A percentile compares a stretch with the other conserved stretches of the same genome.
Conservation (phyloP, 2,797 vertebrate genomes). For the Diceros bicornis region DNA sequence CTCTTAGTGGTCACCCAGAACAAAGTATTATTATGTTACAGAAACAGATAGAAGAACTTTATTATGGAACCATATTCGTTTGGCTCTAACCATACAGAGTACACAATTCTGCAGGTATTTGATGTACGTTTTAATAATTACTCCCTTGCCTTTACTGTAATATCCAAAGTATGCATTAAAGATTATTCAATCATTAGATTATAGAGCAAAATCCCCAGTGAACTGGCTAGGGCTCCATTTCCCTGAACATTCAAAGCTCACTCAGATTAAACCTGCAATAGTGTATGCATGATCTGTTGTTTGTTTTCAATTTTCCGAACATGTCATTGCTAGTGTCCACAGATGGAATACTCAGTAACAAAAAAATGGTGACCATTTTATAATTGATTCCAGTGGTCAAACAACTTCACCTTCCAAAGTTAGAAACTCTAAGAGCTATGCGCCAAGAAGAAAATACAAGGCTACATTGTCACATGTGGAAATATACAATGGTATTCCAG, state of each 20-base stretch:
- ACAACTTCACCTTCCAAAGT: conserved; percentile 54
- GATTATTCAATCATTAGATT: conserved; percentile 22
- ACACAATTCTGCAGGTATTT: conserved; percentile 81
- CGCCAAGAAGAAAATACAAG: conserved; percentile 49
- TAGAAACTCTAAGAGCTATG: neutral
- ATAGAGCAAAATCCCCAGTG: neutral
- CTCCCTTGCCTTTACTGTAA: conserved; percentile 71
- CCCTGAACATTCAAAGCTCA: neutral
- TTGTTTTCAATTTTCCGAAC: conserved; percentile 32
- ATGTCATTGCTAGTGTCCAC: neutral
- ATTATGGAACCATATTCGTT: conserved; percentile 85
- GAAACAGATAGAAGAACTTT: conserved; percentile 84
- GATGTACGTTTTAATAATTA: conserved; percentile 83
- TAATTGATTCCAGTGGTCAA: conserved; percentile 18
- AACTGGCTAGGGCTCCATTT: neutral
- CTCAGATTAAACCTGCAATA: neutral
- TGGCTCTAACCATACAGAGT: conserved; percentile 84
- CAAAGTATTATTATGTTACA: conserved; percentile 85
- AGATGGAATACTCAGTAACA: neutral
- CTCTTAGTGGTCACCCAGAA: conserved; percentile 81
- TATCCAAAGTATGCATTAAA: neutral
- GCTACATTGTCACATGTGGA: neutral
- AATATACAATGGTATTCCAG: conserved; percentile 22
- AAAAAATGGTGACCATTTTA: conserved; percentile 51
- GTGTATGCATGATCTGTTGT: neutral